These are phyloP conservation scores for Siniperca scherzeri DNA, from an alignment of 2,797 vertebrate genomes.

Conservation along the genomic window DNA sequence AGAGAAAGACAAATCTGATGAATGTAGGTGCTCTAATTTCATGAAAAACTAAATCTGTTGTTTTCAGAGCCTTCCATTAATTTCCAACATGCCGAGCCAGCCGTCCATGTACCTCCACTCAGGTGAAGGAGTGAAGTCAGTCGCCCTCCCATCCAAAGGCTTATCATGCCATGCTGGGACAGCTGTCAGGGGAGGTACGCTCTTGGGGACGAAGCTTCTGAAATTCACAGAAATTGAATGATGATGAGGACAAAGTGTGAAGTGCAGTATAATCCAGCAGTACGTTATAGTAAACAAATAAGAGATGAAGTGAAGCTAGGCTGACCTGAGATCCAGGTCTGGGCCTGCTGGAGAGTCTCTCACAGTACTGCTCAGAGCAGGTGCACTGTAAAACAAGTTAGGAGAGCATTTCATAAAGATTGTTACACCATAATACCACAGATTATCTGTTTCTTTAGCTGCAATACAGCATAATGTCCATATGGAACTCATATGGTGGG, in stretches of 20 bases:
- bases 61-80: not conserved
- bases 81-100: not conserved
- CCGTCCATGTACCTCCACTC: conserved; percentile 65
- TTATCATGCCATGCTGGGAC: conserved; percentile 14
- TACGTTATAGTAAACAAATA: not conserved
- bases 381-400: conserved; percentile 36
- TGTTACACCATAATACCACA: not conserved
- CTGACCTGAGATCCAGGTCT: conserved; percentile 66
- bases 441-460: not conserved
- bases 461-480: not conserved
- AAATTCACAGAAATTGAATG: conserved; percentile 38
- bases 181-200: not conserved
- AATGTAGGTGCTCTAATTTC: not conserved
- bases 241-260: not conserved
- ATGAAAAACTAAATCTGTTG: not conserved
- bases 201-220: conserved; percentile 40
- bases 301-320: not conserved
- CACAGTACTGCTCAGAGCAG: conserved; percentile 35
- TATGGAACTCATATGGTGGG: not conserved
- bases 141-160: not conserved
- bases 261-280: not conserved
- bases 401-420: not conserved
- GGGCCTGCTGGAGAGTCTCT: conserved; percentile 13
- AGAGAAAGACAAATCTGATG: not conserved
- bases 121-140: conserved; percentile 40